Evolutionary conservation across 1,140 invertebrate species (phyloP), one percentile per base, ranked within the genome.

Genomic region (Drosophila punjabiensis): DNA sequence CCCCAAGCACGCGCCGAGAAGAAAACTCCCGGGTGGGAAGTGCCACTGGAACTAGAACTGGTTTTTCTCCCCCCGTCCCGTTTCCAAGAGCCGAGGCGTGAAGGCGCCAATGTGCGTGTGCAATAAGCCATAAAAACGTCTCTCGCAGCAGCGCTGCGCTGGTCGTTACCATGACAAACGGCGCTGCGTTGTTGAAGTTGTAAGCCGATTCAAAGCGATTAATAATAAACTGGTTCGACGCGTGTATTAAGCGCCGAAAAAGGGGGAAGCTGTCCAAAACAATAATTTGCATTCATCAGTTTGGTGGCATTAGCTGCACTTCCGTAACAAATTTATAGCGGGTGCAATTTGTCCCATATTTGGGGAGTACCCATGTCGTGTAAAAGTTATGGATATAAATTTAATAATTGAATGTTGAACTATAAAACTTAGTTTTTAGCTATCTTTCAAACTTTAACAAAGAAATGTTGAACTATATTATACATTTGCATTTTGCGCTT

Each of bases 61-160:
- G 37, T 58, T 79, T 80, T n/a, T n/a, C n/a, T 52, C 64, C 63
- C 66, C 58, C 37, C 4, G 48, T 24, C 24, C 48, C 48, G 24
- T 50, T 50, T 67, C 33, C 55, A 35, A 58, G 41, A 52, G 50
- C 24, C 58, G 35, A 63, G 53, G 64, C 67, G 69, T 68, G 61
- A 68, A 90, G 86, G 86, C 79, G 85, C 70, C 60, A 88, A 88
- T 85, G 69, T 88, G 85, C 85, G 85, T 88, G 69, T 79, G 86
- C 70, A 71, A 75, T 75, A 83, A 66, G 64, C 67, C 65, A 52
- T 84, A 75, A 76, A 81, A 73, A 52, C 43, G 68, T 37, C 67
- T 61, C 37, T 56, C 28, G 55, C 41, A 76, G 33, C 48, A 56
- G 33, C 53, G 53, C 56, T 55, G 61, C 48, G 74, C 43, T 43